Percentiles rank a stretch among this genome's conserved stretches.
Conservation (phyloP, 2,113 vertebrate genomes). For the Myrmophylax atrothorax region DNA sequence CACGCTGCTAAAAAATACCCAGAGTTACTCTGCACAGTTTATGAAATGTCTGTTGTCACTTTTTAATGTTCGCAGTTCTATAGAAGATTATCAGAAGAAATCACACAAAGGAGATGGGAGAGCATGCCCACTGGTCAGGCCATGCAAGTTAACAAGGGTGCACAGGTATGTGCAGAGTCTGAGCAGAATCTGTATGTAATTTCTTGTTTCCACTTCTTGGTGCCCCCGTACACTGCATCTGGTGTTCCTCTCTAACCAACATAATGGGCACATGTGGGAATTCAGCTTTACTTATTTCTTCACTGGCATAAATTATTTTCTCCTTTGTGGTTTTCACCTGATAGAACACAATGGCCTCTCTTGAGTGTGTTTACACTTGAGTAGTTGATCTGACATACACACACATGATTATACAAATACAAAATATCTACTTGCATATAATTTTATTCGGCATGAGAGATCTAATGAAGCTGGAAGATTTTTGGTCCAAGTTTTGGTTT, state of each 20-base stretch:
- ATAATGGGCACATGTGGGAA: neutral
- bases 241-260: neutral
- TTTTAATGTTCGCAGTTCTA: conserved; percentile 81
- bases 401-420: neutral
- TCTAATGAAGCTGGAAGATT: neutral
- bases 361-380: neutral
- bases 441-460: neutral
- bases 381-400: neutral
- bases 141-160: conserved; percentile 75
- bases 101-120: conserved; percentile 94
- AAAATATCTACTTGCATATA: neutral
- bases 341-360: neutral
- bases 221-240: neutral
- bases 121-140: conserved; percentile 82
- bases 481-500: neutral
- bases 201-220: neutral
- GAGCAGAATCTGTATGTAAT: neutral
- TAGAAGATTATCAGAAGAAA: conserved; percentile 91
- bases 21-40: neutral
- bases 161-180: conserved; percentile 76
- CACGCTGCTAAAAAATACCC: neutral
- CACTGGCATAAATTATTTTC: neutral
- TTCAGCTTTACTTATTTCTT: neutral
- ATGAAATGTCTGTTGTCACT: neutral
- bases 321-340: neutral